These are phyloP conservation scores for Nicator chloris DNA, from an alignment of 2,113 vertebrate genomes.

Conservation along the genomic window DNA sequence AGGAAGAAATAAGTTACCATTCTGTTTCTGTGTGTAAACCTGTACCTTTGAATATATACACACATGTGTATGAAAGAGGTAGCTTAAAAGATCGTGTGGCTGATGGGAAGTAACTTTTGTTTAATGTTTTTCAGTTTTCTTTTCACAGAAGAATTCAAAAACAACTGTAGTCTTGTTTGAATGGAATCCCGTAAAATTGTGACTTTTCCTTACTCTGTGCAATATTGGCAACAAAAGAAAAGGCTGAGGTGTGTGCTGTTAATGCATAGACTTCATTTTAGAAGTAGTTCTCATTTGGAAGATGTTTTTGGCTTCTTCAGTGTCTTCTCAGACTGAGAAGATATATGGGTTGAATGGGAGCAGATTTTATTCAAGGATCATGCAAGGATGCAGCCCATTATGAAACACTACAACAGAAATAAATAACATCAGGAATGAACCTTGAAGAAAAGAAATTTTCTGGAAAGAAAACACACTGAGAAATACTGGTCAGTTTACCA, in stretches of 20 bases:
- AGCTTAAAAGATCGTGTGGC: neutral
- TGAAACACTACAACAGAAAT: neutral
- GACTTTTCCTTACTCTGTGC: neutral
- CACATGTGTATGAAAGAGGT: neutral
- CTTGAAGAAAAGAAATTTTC: neutral
- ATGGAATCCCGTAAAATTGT: neutral
- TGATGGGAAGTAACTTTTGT: neutral
- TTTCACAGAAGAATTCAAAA: neutral
- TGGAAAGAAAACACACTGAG: conserved; percentile 7
- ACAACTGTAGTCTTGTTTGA: neutral
- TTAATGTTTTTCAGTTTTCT: neutral
- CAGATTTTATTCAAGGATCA: neutral
- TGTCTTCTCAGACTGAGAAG: neutral
- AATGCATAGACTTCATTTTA: neutral
- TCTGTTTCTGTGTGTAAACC: neutral
- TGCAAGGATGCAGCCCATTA: neutral
- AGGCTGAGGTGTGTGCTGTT: neutral
- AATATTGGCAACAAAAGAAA: neutral
- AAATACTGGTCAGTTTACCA: neutral
- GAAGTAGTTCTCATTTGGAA: neutral
- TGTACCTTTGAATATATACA: neutral
- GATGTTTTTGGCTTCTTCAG: neutral
- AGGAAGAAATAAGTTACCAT: neutral
- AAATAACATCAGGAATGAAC: neutral
- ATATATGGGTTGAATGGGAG: neutral